Conservation (phyloP, 2,888 invertebrate species). For the Apotomis turbidana region DNA sequence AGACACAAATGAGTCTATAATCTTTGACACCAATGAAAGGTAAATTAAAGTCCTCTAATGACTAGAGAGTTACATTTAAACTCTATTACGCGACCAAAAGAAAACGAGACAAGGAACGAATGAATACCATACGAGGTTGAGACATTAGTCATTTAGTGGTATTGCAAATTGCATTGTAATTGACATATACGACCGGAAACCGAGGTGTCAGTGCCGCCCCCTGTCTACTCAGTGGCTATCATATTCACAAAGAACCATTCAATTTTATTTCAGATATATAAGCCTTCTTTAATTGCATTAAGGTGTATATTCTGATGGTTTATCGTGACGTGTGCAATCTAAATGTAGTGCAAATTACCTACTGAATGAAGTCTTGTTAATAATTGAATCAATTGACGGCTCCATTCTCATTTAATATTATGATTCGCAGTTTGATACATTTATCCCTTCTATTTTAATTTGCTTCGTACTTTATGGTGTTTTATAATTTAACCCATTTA, state of each 20-base stretch:
- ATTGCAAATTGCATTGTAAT: slow-evolving; percentile 12
- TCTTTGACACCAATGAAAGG: neutral
- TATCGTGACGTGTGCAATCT: neutral
- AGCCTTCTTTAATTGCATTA: neutral
- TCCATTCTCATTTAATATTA: slow-evolving; percentile 4
- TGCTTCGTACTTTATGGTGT: too few species aligned
- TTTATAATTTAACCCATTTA: too few species aligned
- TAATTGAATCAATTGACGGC: slow-evolving; percentile 5
- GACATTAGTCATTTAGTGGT: neutral
- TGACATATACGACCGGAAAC: slow-evolving; percentile 6
- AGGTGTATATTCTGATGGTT: neutral
- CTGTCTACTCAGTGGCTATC: slow-evolving; percentile 5
- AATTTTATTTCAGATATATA: neutral
- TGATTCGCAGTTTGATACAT: slow-evolving; percentile 3
- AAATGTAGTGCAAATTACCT: slow-evolving; percentile 10
- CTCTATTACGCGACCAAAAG: neutral
- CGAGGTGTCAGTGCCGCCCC: slow-evolving; percentile 16
- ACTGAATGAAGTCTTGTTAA: neutral
- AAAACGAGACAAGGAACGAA: neutral
- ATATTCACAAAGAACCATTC: neutral
- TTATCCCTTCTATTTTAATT: neutral
- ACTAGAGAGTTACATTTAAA: neutral
- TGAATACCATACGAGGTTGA: neutral
- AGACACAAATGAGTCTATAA: neutral
- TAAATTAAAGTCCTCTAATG: neutral